Conservation (phyloP, 2,888 invertebrate genomes). For the Lamellibrachia satsuma region DNA sequence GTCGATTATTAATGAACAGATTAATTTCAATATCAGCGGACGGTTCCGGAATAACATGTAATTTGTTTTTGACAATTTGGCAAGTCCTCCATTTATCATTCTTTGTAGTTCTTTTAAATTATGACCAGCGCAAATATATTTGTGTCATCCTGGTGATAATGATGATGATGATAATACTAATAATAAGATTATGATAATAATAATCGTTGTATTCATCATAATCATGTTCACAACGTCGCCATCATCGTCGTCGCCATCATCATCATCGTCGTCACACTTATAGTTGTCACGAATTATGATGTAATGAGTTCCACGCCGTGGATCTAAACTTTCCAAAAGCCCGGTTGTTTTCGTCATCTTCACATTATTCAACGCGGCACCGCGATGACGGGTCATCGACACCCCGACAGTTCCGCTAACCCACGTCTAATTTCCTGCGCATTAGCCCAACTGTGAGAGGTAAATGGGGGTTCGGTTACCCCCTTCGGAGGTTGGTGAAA, state of each 20-base stretch:
- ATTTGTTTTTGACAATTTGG: no score
- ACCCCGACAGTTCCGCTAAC: neutral
- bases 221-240: neutral
- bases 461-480: neutral
- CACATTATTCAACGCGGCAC: neutral
- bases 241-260: neutral
- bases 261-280: neutral
- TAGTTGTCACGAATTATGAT: neutral
- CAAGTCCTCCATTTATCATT: no score
- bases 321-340: neutral
- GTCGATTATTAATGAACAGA: no score
- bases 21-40: no score
- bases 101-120: no score
- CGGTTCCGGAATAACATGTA: no score
- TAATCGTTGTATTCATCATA: no score
- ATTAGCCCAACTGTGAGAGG: neutral
- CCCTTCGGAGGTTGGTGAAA: neutral
- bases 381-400: neutral
- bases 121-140: no score
- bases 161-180: no score
- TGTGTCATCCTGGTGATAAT: no score
- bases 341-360: neutral
- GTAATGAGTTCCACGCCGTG: neutral
- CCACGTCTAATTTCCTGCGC: neutral
- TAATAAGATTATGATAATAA: no score